Evolutionary conservation across 1,140 invertebrate species (phyloP).

Genomic region (Pomacea maculata): DNA sequence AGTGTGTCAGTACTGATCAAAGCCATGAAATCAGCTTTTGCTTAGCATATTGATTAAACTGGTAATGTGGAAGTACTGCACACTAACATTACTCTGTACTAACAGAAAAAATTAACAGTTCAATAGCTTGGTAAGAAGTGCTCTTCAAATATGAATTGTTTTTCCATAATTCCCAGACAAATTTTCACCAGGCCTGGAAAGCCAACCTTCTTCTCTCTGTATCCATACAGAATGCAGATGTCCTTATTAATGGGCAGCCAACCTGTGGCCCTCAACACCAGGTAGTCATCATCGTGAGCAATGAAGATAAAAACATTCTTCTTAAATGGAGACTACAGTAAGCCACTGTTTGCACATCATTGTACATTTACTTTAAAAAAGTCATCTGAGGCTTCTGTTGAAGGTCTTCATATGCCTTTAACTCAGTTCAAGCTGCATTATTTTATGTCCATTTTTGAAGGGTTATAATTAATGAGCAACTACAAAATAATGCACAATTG

Average conservation of each 20-base stretch:
- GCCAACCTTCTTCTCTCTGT: conserved; percentile 51
- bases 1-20: no score
- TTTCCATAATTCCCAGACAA: conserved; percentile 30
- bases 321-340: conserved; percentile 62
- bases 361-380: not conserved
- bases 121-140: no score
- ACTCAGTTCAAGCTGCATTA: not conserved
- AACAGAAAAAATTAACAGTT: no score
- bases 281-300: conserved; percentile 62
- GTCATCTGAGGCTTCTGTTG: not conserved
- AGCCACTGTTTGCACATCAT: conserved; percentile 14
- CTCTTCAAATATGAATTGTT: no score
- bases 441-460: no score
- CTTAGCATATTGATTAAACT: no score
- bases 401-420: not conserved
- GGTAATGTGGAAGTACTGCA: no score
- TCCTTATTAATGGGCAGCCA: conserved; percentile 27
- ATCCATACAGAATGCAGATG: conserved; percentile 44
- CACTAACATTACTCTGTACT: no score
- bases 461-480: no score
- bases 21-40: no score
- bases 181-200: conserved; percentile 34
- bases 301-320: conserved; percentile 63
- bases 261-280: conserved; percentile 44
- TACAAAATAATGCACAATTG: not conserved